These are phyloP conservation scores for Loxodonta africana DNA, from an alignment of 2,113 vertebrate genomes.

Conservation along the genomic window DNA sequence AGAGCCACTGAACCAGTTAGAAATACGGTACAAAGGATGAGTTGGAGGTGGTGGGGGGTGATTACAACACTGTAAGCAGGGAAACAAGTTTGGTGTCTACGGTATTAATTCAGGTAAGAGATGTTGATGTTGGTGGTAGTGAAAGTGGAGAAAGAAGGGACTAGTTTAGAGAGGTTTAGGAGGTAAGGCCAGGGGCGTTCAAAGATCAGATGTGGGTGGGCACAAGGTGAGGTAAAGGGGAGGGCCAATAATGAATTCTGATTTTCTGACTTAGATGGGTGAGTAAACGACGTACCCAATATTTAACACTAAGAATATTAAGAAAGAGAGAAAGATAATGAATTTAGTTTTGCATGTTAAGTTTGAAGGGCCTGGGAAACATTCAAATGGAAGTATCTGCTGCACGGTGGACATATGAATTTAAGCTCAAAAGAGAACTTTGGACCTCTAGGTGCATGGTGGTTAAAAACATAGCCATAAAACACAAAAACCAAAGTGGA, in stretches of 20 bases:
- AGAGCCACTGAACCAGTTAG: neutral
- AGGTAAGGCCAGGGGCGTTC: neutral
- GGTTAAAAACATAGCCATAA: neutral
- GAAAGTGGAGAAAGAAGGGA: neutral
- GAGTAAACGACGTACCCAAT: neutral
- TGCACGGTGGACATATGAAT: rapidly evolving
- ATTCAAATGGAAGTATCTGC: neutral
- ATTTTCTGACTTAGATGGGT: neutral
- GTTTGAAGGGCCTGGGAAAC: neutral
- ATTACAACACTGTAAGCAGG: neutral
- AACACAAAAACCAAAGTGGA: neutral
- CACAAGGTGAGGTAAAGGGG: neutral
- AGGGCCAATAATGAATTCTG: neutral
- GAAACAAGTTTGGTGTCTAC: neutral
- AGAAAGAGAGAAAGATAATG: neutral
- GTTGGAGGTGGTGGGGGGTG: neutral
- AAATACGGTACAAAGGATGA: neutral
- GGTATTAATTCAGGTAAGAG: neutral
- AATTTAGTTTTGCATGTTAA: neutral
- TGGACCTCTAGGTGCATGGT: neutral
- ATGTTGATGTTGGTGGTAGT: neutral
- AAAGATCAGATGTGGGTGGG: neutral
- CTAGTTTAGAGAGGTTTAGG: neutral
- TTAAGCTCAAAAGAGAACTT: neutral
- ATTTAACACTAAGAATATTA: neutral